Evolutionary conservation across 2,888 invertebrate species (phyloP).

Genomic region (Lasius platythorax): DNA sequence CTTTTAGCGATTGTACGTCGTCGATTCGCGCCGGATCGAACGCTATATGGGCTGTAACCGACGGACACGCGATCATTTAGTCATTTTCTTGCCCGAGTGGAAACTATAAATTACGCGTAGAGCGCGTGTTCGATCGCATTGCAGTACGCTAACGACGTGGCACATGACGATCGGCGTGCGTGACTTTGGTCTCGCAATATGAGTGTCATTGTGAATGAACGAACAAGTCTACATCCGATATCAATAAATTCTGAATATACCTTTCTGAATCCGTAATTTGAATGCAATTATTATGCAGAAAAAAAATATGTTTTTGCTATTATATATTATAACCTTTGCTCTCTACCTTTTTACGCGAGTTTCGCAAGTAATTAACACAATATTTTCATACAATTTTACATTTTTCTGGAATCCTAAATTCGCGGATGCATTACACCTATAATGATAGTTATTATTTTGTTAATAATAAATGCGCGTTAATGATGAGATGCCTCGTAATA

Average conservation of each 20-base stretch:
- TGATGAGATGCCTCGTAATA: conserved; percentile 8
- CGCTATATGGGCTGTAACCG: conserved; percentile 59
- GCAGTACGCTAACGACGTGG: conserved; percentile 77
- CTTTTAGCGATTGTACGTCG: conserved; percentile 43
- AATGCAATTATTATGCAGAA: neutral
- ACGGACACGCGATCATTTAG: conserved; percentile 75
- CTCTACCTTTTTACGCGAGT: neutral
- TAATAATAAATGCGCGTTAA: conserved; percentile 32
- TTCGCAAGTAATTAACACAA: conserved; percentile 35
- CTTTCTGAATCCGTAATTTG: neutral
- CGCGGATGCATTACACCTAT: conserved; percentile 17
- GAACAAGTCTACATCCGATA: conserved; percentile 17
- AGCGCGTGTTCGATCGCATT: conserved; percentile 76
- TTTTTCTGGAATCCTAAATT: conserved; percentile 8
- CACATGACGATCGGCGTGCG: conserved; percentile 76
- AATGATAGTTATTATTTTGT: conserved; percentile 36
- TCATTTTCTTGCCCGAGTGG: conserved; percentile 71
- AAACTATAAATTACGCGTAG: conserved; percentile 76
- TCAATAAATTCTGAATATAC: neutral
- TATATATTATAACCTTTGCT: neutral
- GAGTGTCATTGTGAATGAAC: conserved; percentile 61
- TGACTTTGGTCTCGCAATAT: conserved; percentile 70
- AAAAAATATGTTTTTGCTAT: neutral
- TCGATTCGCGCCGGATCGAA: conserved; percentile 66
- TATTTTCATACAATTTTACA: conserved; percentile 22